Base-by-base conservation (phyloP, 2,113 vertebrate species). In the Neodon shergylaensis region DNA sequence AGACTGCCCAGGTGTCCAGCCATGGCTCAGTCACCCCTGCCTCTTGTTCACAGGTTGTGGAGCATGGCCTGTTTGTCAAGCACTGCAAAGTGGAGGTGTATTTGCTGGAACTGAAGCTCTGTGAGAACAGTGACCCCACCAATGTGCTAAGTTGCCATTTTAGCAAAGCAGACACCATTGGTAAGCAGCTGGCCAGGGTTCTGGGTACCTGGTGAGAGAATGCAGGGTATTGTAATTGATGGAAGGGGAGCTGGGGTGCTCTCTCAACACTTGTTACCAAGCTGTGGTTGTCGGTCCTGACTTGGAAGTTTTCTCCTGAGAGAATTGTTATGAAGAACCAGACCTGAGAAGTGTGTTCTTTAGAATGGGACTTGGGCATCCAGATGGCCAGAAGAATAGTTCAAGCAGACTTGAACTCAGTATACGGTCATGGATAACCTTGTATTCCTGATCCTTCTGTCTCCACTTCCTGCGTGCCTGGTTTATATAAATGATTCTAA, bases 71-170 rank as follows among this genome's bases (percentile, higher is more conserved):
- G 96, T 99, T 99, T 98, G 99, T 99, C 86, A 99, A 99, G 98
- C 99, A 99, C 97, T 99, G 99, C 96, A 99, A 99, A 96, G 99
- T 99, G 65, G 99, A 99, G 96, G 99, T 99, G 82, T 99, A 99
- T 98, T 98, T 99, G 95, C 97, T 99, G 83, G 99, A 99, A 97
- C 98, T 99, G 96, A 99, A 99, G 97, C 98, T 99, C 88, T 99
- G 99, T 33, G 99, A 99, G 96, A 99, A 99, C 97, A 99, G 99
- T 0, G 98, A 99, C 97, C 99, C 99, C 74, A 98, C 99, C 79
- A 99, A 99, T 39, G 97, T 99, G 44, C 94, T 99, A 85, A 99
- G 99, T 22, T 99, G 99, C 52, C 99, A 99, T 98, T 99, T 99
- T 93, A 99, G 99, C 98, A 99, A 99, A 98, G 99, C 99, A 77